Evolutionary conservation across 2,113 vertebrate species (phyloP).

Genomic region (Butastur rufipennis): DNA sequence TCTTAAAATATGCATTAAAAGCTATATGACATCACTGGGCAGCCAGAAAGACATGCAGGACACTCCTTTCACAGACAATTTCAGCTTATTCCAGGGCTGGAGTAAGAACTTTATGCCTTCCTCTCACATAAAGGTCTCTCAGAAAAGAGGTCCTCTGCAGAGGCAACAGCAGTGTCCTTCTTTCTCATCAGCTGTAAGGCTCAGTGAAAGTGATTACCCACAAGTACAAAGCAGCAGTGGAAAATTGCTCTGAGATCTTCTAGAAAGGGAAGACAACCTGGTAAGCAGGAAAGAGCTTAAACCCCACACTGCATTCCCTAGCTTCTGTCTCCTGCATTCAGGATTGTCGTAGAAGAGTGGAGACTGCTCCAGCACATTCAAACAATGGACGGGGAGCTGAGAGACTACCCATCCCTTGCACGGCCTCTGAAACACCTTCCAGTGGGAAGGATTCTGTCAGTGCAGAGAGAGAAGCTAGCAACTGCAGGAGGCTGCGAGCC

Average conservation of each 20-base stretch:
- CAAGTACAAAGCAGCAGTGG: background rate
- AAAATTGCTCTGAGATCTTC: background rate
- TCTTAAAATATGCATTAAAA: background rate
- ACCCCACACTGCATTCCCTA: background rate
- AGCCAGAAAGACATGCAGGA: background rate
- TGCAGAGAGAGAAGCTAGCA: background rate
- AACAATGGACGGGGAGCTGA: fast-evolving
- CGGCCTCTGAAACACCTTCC: background rate
- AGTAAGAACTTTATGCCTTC: background rate
- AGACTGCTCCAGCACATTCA: background rate
- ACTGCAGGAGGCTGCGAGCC: background rate
- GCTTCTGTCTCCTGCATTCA: background rate
- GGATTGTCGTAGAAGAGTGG: background rate
- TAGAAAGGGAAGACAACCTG: background rate
- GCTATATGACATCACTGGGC: background rate
- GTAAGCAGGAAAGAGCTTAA: background rate
- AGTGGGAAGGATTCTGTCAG: background rate
- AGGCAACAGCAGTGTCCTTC: background rate
- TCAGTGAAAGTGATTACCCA: background rate
- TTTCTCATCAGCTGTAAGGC: background rate
- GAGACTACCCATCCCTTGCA: background rate
- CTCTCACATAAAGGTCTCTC: background rate
- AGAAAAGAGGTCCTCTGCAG: background rate
- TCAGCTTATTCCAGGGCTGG: background rate
- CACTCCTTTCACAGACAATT: background rate